Conservation (phyloP, 35 echinoderm and acorn worm species). For the Chiridota heheva region DNA sequence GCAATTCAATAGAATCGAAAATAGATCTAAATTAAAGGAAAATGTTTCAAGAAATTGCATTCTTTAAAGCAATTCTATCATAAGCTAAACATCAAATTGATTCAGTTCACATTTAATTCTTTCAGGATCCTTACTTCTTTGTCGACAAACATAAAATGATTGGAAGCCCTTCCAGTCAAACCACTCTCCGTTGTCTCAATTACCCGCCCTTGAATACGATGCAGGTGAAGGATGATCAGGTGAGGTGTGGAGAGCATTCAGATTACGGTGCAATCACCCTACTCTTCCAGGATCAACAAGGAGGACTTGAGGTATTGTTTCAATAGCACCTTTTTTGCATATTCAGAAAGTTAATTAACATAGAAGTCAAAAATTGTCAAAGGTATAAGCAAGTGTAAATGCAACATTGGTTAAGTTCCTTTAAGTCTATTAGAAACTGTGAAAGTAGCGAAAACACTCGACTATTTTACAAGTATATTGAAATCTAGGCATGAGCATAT, state of each 20-base stretch:
- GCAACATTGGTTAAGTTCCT: no score
- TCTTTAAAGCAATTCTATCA: background rate
- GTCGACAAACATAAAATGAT: slow-evolving; percentile 57
- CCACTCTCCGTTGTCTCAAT: slow-evolving; percentile 61
- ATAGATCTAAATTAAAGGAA: background rate
- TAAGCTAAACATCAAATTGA: background rate
- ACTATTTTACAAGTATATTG: no score
- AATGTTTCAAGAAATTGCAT: background rate
- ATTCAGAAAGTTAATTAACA: no score
- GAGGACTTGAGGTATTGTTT: slow-evolving; percentile 89
- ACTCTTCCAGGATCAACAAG: slow-evolving; percentile 81
- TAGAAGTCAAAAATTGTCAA: no score
- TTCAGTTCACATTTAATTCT: background rate
- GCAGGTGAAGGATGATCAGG: slow-evolving; percentile 58
- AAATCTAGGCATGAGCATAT: no score
- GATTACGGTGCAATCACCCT: slow-evolving; percentile 90
- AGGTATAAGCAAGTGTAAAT: no score
- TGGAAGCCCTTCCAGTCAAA: slow-evolving; percentile 14
- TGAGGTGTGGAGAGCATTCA: slow-evolving; percentile 86
- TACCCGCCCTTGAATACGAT: slow-evolving; percentile 52
- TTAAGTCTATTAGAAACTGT: no score
- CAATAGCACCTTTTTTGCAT: no score
- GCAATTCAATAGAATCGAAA: background rate
- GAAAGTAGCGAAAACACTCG: no score
- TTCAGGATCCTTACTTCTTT: slow-evolving; percentile 68